Evolutionary conservation across 2,113 vertebrate species (phyloP), one percentile per base, ranked within the genome.

Genomic region (Scortum barcoo): DNA sequence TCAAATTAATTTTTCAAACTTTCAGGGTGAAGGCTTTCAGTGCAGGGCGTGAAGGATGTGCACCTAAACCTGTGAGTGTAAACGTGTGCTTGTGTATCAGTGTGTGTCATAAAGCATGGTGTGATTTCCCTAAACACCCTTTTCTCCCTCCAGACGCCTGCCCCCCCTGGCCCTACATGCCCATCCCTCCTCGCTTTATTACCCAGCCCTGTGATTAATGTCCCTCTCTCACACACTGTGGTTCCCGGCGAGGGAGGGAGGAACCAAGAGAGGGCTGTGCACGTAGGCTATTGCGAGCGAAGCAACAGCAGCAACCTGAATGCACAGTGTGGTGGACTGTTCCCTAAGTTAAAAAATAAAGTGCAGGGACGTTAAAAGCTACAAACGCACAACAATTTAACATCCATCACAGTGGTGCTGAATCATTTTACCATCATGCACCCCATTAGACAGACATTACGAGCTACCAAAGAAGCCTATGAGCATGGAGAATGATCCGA

Each of bases 121-220:
- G 89, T 94, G 87, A 93, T 93, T 93, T 94, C 92, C 90, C 91
- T 93, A 93, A 94, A 92, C 92, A 92, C 74, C 85, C 84, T 84
- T 88, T 81, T 90, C 61, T 83, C 86, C 74, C 86, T 84, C 71
- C 53, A 80, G 89, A 84, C 84, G 67, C 85, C 87, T 92, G 89
- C 86, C 88, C 89, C 89, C 81, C 53, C 81, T 84, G 90, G 84
- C 87, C 88, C 81, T 76, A 81, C 86, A 84, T 87, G 87, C 88
- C 83, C 83, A 85, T 90, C 89, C 85, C 88, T 89, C 81, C 89
- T 86, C 68, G 72, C 88, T 91, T 94, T 92, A 94, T 93, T 93
- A 91, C 92, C 86, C 87, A 87, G 88, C 74, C 77, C 72, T 78
- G 89, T 94, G 92, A 95, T 94, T 94, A 94, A 94, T 94, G 91